phyloP scores from a whole-genome alignment of 2,888 invertebrate species.

The Parthenolecanium corni region DNA sequence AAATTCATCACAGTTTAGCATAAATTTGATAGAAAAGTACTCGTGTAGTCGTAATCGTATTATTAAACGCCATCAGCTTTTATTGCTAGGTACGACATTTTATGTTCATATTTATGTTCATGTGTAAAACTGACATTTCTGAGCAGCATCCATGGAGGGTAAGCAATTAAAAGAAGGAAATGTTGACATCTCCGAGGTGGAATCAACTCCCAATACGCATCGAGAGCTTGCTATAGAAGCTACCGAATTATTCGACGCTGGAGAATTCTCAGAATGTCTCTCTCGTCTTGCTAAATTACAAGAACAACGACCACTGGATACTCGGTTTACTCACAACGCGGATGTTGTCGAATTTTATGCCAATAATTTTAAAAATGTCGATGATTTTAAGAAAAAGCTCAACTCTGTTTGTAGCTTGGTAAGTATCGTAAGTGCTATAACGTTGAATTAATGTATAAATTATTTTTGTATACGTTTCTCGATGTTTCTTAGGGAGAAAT shows the following conservation, averaged over 20 bases:
- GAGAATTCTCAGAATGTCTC: constrained; percentile 38
- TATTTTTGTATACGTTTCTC: neutral
- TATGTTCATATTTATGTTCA: too few relatives aligned
- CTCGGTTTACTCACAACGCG: constrained; percentile 70
- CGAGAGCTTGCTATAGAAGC: constrained; percentile 16
- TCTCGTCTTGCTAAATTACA: constrained; percentile 55
- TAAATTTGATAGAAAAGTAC: too few relatives aligned
- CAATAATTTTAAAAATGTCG: constrained; percentile 58
- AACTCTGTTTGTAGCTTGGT: constrained; percentile 48
- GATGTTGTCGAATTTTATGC: constrained; percentile 70
- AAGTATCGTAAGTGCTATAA: constrained; percentile 25
- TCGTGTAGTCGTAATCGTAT: too few relatives aligned
- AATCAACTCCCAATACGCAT: constrained; percentile 3
- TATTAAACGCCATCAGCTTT: too few relatives aligned
- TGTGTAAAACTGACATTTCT: neutral
- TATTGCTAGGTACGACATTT: too few relatives aligned
- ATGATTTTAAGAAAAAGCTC: constrained; percentile 57
- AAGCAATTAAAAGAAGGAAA: neutral
- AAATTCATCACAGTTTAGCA: too few relatives aligned
- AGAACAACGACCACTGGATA: constrained; percentile 49
- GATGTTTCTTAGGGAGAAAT: constrained; percentile 37
- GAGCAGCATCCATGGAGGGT: neutral
- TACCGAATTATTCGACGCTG: constrained; percentile 6
- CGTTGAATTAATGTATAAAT: neutral
- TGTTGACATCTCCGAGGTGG: neutral